phyloP scores from a whole-genome alignment of 1,140 invertebrate genomes.

The Eriocheir sinensis region DNA sequence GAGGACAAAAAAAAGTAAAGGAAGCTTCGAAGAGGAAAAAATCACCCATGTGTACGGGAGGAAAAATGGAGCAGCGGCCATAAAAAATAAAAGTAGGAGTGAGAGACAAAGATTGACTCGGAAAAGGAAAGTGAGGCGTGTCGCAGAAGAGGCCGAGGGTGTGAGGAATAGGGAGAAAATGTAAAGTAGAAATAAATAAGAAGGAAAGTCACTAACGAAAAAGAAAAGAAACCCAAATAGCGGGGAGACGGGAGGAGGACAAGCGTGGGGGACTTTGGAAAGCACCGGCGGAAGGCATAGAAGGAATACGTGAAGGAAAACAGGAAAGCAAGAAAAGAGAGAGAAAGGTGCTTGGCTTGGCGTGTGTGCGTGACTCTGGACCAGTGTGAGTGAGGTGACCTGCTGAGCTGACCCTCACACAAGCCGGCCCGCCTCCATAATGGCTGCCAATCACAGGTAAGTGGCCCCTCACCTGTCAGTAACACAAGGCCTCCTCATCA shows the following conservation, averaged over 20 bases:
- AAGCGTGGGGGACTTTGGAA: not conserved
- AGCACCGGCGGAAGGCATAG: not conserved
- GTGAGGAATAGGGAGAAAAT: not conserved
- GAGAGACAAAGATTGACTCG: not conserved
- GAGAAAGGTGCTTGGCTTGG: not conserved
- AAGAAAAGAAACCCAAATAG: not conserved
- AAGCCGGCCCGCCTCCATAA: not conserved
- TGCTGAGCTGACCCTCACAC: not conserved
- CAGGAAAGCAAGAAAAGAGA: not conserved
- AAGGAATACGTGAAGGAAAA: not conserved
- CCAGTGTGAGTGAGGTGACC: not conserved
- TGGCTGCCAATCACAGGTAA: constrained; percentile 13
- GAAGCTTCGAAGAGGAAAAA: not conserved
- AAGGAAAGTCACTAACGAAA: not conserved
- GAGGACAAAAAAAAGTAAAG: not conserved
- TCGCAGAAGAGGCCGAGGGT: constrained; percentile 14
- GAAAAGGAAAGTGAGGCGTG: not conserved
- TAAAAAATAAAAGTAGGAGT: constrained; percentile 27
- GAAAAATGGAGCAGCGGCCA: not conserved
- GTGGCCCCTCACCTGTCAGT: not conserved
- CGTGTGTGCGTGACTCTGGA: constrained; percentile 5
- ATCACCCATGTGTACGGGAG: not conserved
- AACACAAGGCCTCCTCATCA: too few species aligned
- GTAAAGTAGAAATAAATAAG: not conserved
- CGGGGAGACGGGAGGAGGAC: not conserved